Conservation (phyloP, 2,888 invertebrate genomes). For the Tenthredo scrophulariae region DNA sequence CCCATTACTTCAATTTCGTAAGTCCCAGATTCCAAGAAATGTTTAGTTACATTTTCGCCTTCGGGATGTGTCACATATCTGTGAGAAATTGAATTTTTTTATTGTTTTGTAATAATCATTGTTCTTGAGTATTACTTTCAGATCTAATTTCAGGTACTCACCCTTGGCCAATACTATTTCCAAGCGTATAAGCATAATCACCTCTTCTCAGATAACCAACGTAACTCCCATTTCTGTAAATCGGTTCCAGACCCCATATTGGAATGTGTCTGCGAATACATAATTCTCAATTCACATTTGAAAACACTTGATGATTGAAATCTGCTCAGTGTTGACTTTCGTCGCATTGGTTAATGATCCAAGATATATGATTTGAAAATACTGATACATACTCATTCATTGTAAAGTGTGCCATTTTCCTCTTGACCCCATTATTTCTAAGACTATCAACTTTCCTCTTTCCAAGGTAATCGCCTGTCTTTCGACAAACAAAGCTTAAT, state of each 20-base stretch:
- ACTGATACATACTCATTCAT: conserved; percentile 81
- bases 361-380: conserved; percentile 67
- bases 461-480: conserved; percentile 89
- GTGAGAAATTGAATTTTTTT: conserved; percentile 78
- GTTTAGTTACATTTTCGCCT: conserved; percentile 83
- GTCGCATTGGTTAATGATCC: neutral
- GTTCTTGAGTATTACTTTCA: neutral
- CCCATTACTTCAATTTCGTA: conserved; percentile 92
- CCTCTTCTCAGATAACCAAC: conserved; percentile 91
- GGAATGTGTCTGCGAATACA: conserved; percentile 80
- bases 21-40: conserved; percentile 85
- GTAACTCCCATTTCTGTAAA: conserved; percentile 87
- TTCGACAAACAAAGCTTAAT: conserved; percentile 89
- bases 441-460: conserved; percentile 85
- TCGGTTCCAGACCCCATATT: conserved; percentile 92
- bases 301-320: neutral
- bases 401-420: conserved; percentile 87
- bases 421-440: conserved; percentile 84
- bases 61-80: conserved; percentile 81
- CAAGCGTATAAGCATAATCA: conserved; percentile 86
- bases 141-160: conserved; percentile 70
- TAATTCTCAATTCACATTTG: conserved; percentile 21
- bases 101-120: conserved; percentile 77
- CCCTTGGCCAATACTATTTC: conserved; percentile 83
- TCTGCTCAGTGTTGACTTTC: conserved; percentile 23